A percentile compares a stretch with the other conserved stretches of the same genome.
phyloP scores from a whole-genome alignment of 2,888 invertebrate genomes.

The Epistrophe grossulariae region DNA sequence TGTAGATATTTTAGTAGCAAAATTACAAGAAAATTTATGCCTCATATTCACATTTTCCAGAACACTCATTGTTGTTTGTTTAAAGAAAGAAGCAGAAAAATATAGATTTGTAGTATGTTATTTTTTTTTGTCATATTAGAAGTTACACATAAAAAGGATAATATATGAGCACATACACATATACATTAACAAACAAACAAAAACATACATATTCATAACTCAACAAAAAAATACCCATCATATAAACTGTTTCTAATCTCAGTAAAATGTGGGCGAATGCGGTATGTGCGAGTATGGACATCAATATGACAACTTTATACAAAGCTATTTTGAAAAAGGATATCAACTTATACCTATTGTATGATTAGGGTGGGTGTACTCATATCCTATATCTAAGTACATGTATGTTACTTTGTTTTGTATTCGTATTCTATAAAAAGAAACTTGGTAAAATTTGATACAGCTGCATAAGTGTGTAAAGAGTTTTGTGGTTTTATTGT shows the following conservation, averaged over 20 bases:
- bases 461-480: slow-evolving; percentile 23
- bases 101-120: slow-evolving; percentile 23
- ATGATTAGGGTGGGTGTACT: slow-evolving; percentile 6
- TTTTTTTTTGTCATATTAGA: neutral
- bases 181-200: neutral
- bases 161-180: too few relatives aligned
- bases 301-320: slow-evolving; percentile 48
- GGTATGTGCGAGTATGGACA: slow-evolving; percentile 38
- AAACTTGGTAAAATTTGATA: slow-evolving; percentile 17
- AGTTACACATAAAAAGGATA: neutral
- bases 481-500: slow-evolving; percentile 20
- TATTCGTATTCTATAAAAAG: neutral
- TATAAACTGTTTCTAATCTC: slow-evolving; percentile 61
- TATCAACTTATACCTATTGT: neutral
- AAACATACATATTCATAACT: neutral
- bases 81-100: neutral
- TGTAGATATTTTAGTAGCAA: neutral
- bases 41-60: neutral
- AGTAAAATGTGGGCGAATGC: slow-evolving; percentile 30
- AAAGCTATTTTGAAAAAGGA: slow-evolving; percentile 44
- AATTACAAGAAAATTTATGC: neutral
- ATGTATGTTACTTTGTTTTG: neutral
- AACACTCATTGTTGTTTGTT: neutral
- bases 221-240: slow-evolving; percentile 26
- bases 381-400: neutral